Conservation (phyloP, 2,888 invertebrate species). For the Sarcophaga subvicina region DNA sequence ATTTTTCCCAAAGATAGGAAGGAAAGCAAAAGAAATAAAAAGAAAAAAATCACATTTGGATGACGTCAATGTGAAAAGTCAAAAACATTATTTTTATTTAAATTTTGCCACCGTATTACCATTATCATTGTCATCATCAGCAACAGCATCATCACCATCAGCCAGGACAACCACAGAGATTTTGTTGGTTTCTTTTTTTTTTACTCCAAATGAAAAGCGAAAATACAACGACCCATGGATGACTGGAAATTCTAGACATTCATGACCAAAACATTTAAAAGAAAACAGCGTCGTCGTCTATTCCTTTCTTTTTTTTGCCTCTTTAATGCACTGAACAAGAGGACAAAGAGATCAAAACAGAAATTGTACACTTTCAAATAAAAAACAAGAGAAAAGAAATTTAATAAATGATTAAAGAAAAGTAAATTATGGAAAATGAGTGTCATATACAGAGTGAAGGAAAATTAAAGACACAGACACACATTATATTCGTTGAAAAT, state of each 20-base stretch:
- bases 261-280: constrained; percentile 22
- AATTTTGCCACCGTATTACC: constrained; percentile 7
- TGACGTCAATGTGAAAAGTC: constrained; percentile 67
- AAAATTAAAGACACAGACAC: not conserved
- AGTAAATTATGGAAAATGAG: not conserved
- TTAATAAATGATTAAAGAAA: not conserved
- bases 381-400: not conserved
- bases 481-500: not conserved
- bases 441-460: not conserved
- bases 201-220: constrained; percentile 43
- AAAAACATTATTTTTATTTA: constrained; percentile 59
- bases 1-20: not conserved
- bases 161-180: constrained; percentile 16
- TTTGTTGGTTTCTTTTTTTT: not conserved
- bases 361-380: not conserved
- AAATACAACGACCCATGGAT: constrained; percentile 11
- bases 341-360: not conserved
- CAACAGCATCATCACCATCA: not conserved
- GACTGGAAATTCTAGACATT: constrained; percentile 62
- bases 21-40: not conserved
- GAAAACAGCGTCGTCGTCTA: not conserved
- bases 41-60: constrained; percentile 39
- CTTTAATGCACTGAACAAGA: not conserved
- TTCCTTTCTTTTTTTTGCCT: not conserved
- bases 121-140: not conserved